Evolutionary conservation across 2,888 invertebrate genomes (phyloP), one percentile per base, ranked within the genome.

Genomic region (Labia minor): DNA sequence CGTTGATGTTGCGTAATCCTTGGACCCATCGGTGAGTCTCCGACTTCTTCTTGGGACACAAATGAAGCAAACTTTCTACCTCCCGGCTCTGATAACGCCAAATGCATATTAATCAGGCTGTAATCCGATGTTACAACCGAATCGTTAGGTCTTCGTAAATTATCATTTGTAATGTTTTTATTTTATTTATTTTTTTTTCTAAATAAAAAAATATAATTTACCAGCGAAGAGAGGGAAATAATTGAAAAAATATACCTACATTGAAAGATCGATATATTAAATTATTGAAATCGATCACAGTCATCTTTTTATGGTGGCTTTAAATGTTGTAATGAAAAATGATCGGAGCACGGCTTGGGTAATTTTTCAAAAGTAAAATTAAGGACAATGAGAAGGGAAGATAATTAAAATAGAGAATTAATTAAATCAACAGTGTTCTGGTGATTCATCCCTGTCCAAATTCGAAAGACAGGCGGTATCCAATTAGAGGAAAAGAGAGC

Each of bases 331-430:
- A 16, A 49, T 49, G 49, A 49, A 49, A 49, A 49, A 49, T 49
- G 49, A 49, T 14, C n/a, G 2, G n/a, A 49, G 49, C 49, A 2
- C n/a, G 49, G 49, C 49, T 10, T 49, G 49, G 49, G 49, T 49
- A 49, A 49, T 49, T 49, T 49, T 49, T 49, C 49, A 49, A 49
- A 49, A 49, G 49, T 8, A 49, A 49, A 49, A 49, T 49, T 49
- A 49, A 49, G 49, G 49, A 49, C 49, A 49, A 49, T 49, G 49
- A 49, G 49, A 49, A 49, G 49, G 49, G 14, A 49, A 49, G 49
- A 49, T 49, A 49, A 49, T 49, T 49, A 49, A 49, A 49, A 49
- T 4, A 49, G 49, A 49, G 49, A 16, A 49, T 49, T 49, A 49
- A 49, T 49, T 49, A 49, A 49, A 49, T 49, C 49, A 49, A 49